Percentiles rank a stretch among this genome's conserved stretches.
Conservation (phyloP, 1,140 invertebrate genomes). For the Hylyphantes graminicola region DNA sequence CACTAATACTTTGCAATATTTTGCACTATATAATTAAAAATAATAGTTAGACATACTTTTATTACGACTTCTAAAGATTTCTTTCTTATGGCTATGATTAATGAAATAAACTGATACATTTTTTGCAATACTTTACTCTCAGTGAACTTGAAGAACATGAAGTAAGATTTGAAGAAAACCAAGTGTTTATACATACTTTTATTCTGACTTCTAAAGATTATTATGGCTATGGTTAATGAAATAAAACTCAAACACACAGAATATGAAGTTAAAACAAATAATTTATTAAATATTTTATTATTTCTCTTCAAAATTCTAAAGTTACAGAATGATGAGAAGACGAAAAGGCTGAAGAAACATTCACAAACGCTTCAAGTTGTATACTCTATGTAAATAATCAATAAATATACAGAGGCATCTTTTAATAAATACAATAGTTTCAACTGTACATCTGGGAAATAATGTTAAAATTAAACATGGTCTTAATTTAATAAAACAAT, state of each 20-base stretch:
- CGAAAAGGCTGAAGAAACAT: slow-evolving; percentile 10
- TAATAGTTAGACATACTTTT: too few relatives aligned
- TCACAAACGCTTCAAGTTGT: slow-evolving; percentile 20
- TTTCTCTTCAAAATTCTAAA: slow-evolving; percentile 51
- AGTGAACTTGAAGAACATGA: too few relatives aligned
- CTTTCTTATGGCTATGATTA: too few relatives aligned
- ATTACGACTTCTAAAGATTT: too few relatives aligned
- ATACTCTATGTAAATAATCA: slow-evolving; percentile 48
- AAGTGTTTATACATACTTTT: too few relatives aligned
- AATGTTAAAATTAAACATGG: background rate
- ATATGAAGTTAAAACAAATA: slow-evolving; percentile 1
- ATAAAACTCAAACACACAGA: background rate
- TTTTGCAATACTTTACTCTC: too few relatives aligned
- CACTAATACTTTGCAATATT: too few relatives aligned
- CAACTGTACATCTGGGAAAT: slow-evolving; percentile 36
- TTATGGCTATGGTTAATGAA: background rate
- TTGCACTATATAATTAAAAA: too few relatives aligned
- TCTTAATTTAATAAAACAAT: too few relatives aligned
- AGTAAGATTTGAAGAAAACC: too few relatives aligned
- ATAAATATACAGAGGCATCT: slow-evolving; percentile 52
- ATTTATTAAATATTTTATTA: slow-evolving; percentile 47
- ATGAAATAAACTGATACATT: too few relatives aligned
- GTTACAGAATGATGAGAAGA: slow-evolving; percentile 46
- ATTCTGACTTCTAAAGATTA: too few relatives aligned
- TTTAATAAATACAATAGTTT: slow-evolving; percentile 48